Evolutionary conservation across 2,797 vertebrate genomes (phyloP).

Genomic region (Spea hammondii): DNA sequence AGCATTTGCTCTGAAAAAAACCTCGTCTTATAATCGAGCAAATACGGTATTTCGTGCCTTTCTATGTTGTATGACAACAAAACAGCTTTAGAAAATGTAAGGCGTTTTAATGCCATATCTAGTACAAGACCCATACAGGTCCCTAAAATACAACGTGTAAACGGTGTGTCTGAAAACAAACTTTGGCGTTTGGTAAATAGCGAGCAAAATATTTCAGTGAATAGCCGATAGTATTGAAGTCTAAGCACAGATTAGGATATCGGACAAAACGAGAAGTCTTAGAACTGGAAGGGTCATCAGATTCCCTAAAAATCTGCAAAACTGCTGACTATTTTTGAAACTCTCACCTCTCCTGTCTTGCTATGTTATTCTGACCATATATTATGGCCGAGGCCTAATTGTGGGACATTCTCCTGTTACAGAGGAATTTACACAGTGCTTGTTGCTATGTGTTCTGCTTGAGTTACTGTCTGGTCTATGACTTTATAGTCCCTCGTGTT

Average conservation of each 20-base stretch:
- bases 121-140: too few relatives aligned
- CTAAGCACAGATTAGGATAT: background rate
- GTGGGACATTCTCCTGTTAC: slow-evolving; percentile 34
- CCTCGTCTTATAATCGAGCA: too few relatives aligned
- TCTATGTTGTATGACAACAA: too few relatives aligned
- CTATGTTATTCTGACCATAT: slow-evolving; percentile 51
- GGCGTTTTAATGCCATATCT: too few relatives aligned
- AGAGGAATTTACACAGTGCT: slow-evolving; percentile 34
- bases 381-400: slow-evolving; percentile 34
- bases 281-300: slow-evolving; percentile 26
- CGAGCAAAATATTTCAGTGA: too few relatives aligned
- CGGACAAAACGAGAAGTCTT: background rate
- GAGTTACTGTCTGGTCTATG: slow-evolving; percentile 46
- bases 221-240: background rate
- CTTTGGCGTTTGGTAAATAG: too few relatives aligned
- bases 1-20: too few relatives aligned
- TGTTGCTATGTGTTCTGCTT: slow-evolving; percentile 52
- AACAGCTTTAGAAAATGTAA: too few relatives aligned
- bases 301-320: slow-evolving; percentile 55
- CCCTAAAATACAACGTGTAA: too few relatives aligned
- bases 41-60: too few relatives aligned
- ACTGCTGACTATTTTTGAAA: slow-evolving; percentile 89
- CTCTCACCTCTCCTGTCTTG: slow-evolving; percentile 61
- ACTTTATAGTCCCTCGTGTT: slow-evolving; percentile 46
- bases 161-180: too few relatives aligned